These are phyloP conservation scores for Erythrocercus mccallii DNA, from an alignment of 2,113 vertebrate species.

Conservation along the genomic window DNA sequence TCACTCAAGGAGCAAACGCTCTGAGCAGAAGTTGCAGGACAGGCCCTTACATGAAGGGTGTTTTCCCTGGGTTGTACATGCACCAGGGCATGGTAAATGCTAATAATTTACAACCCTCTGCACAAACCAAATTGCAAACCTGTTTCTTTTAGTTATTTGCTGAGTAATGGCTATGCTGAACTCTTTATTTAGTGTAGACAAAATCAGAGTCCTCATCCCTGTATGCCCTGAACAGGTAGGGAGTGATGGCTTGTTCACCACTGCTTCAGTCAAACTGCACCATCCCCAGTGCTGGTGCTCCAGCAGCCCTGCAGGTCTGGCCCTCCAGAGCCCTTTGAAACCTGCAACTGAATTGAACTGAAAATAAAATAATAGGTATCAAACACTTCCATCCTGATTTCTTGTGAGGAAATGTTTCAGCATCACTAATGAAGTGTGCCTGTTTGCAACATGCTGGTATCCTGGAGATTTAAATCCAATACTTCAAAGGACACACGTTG, in stretches of 20 bases:
- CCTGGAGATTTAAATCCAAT: neutral
- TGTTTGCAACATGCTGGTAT: neutral
- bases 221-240: neutral
- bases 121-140: neutral
- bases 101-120: neutral
- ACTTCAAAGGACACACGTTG: neutral
- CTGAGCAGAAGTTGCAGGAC: neutral
- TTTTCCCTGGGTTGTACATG: neutral
- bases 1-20: neutral
- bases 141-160: neutral
- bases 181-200: neutral
- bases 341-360: neutral
- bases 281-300: neutral
- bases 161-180: neutral
- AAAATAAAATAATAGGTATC: neutral
- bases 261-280: neutral
- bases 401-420: neutral
- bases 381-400: neutral
- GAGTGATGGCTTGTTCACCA: neutral
- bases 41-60: conserved; percentile 14
- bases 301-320: neutral
- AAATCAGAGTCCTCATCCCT: neutral
- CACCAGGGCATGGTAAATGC: neutral
- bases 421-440: neutral
- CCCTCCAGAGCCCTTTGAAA: neutral